Evolutionary conservation across 2,888 invertebrate genomes (phyloP).

Genomic region (Caenorhabditis drosophilae): DNA sequence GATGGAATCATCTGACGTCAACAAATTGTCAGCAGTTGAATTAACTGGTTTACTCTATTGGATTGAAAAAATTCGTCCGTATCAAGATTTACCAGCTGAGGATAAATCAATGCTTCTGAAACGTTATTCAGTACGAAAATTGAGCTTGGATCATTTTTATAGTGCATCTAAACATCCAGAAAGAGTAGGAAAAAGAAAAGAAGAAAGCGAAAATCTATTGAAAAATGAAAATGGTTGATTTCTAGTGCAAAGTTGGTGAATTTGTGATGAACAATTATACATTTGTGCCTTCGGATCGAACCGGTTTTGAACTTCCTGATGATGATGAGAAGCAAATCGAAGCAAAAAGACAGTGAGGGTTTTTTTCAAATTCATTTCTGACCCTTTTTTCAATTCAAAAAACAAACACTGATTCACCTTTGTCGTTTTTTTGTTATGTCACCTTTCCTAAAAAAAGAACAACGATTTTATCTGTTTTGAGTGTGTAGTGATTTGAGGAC

Average conservation of each 20-base stretch:
- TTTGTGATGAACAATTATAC: slow-evolving; percentile 67
- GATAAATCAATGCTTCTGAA: slow-evolving; percentile 53
- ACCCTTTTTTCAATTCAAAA: not conserved
- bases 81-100: slow-evolving; percentile 34
- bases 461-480: slow-evolving; percentile 4
- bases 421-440: slow-evolving; percentile 29
- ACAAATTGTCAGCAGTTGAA: slow-evolving; percentile 57
- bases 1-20: slow-evolving; percentile 61
- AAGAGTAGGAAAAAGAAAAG: slow-evolving; percentile 18
- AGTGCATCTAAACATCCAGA: slow-evolving; percentile 58
- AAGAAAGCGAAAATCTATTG: not conserved
- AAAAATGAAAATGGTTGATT: slow-evolving; percentile 3
- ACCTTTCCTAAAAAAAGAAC: slow-evolving; percentile 33
- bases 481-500: slow-evolving; percentile 52
- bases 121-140: slow-evolving; percentile 61
- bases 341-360: slow-evolving; percentile 50
- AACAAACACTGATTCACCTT: slow-evolving; percentile 18
- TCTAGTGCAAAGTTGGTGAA: slow-evolving; percentile 46
- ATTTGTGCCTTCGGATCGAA: slow-evolving; percentile 55
- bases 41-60: slow-evolving; percentile 63
- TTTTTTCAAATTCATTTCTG: too few relatives aligned
- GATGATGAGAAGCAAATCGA: slow-evolving; percentile 56
- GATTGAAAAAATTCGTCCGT: slow-evolving; percentile 63
- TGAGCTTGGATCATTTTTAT: slow-evolving; percentile 65
- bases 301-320: slow-evolving; percentile 60